Percentiles rank a stretch among this genome's conserved stretches.
Evolutionary conservation across 2,113 vertebrate species (phyloP).

Genomic region (Thalassarche chlororhynchos): DNA sequence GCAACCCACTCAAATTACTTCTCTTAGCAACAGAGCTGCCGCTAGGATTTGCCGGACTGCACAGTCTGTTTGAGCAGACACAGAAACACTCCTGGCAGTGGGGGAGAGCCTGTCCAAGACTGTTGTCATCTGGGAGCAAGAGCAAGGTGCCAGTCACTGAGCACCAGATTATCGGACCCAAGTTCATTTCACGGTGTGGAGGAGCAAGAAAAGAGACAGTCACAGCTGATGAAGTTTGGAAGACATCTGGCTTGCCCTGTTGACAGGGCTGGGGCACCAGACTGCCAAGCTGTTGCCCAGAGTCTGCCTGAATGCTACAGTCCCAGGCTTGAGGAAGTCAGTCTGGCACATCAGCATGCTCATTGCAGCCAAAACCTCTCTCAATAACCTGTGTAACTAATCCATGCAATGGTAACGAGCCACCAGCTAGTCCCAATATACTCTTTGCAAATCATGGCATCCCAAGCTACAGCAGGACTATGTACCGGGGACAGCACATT

Average conservation of each 20-base stretch:
- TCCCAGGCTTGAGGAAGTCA: background rate
- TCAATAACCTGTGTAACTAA: background rate
- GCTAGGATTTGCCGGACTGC: background rate
- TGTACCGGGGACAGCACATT: accelerated
- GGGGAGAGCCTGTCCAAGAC: background rate
- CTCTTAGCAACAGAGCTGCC: constrained; percentile 50
- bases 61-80: background rate
- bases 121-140: background rate
- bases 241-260: background rate
- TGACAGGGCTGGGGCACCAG: background rate
- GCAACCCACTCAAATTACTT: constrained; percentile 58
- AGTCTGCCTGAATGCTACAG: background rate
- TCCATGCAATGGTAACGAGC: background rate
- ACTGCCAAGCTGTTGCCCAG: background rate
- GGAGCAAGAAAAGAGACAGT: background rate
- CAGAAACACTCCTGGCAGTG: background rate
- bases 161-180: background rate
- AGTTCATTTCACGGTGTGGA: background rate
- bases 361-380: background rate
- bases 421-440: background rate
- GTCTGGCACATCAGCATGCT: background rate
- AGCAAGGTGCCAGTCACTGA: background rate
- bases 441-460: background rate
- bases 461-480: background rate
- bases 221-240: background rate